Base-by-base conservation (phyloP, 1,140 invertebrate genomes). In the Watersipora subatra region DNA sequence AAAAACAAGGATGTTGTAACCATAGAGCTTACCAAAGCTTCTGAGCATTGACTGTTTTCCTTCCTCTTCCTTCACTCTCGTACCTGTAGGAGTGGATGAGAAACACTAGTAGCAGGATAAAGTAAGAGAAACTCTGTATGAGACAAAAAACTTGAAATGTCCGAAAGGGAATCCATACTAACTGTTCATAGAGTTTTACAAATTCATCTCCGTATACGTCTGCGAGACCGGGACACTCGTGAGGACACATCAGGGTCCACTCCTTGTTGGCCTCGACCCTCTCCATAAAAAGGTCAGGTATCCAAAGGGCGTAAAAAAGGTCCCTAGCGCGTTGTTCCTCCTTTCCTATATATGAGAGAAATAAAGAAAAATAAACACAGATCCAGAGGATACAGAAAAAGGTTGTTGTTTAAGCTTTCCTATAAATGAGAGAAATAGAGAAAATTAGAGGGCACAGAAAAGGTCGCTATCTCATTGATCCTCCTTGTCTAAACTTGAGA, bases 211-310 rank as follows among this genome's bases (percentile, higher is more conserved):
- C 96, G 89, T 90, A 98, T 69, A 87, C 87, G 71, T 99, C 93
- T 12, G 85, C 79, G 7, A 99, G 83, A 0, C 92, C 93, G 1
- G 92, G 93, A 76, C 88, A 90, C 75, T 95, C 88, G 76, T 92
- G 85, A 0, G 96, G 95, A 78, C 96, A 99, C 94, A 99, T 97
- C 19, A 99, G 80, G 57, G 88, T 90, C 96, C 97, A 99, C 61
- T 86, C 83, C 64, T 81, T 86, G 81, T 98, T 87, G 0, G 84
- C 83, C 76, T 96, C 88, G 0, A 99, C 94, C 59, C 97, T 84
- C 77, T 90, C 85, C 97, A 99, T 99, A 76, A 99, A 99, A 28
- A 99, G 82, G 85, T 99, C 96, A 2, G 96, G 93, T 70, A 99
- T 92, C 97, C 97, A 99, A 12, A 99, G 75, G 19, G 89, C 97